A percentile compares a stretch with the other conserved stretches of the same genome.
These are phyloP conservation scores for Aphelenchoides fujianensis DNA, from an alignment of 1,140 invertebrate species.

Conservation along the genomic window DNA sequence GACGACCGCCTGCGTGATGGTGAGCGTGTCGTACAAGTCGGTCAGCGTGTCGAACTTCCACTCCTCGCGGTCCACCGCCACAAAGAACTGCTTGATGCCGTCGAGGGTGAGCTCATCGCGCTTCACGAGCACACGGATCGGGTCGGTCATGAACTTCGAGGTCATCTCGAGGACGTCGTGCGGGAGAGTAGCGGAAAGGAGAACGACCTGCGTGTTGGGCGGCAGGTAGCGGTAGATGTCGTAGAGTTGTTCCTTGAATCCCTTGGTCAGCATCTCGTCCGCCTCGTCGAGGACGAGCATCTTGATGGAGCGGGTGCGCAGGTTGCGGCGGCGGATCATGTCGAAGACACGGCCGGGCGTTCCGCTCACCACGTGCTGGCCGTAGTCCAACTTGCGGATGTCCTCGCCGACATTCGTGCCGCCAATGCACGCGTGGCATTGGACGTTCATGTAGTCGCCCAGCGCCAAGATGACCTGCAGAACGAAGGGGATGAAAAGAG, in stretches of 20 bases:
- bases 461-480: conserved; percentile 85
- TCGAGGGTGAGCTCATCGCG: conserved; percentile 99
- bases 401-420: conserved; percentile 98
- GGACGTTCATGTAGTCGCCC: conserved; percentile 98
- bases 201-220: conserved; percentile 92
- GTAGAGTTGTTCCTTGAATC: conserved; percentile 99
- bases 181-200: conserved; percentile 94
- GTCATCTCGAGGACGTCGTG: conserved; percentile 99
- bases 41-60: conserved; percentile 99
- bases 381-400: conserved; percentile 95
- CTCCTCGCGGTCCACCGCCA: conserved; percentile 96
- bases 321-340: conserved; percentile 91
- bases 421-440: conserved; percentile 98
- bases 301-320: conserved; percentile 92
- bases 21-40: conserved; percentile 96
- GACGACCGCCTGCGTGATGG: conserved; percentile 97
- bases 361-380: conserved; percentile 89
- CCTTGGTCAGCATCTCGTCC: conserved; percentile 98
- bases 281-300: conserved; percentile 98
- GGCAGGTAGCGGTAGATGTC: conserved; percentile 97
- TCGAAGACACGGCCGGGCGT: conserved; percentile 68
- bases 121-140: conserved; percentile 95
- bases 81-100: conserved; percentile 99
- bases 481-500: conserved; percentile 13
- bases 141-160: conserved; percentile 99